These are phyloP conservation scores for Delichon dasypus DNA, from an alignment of 2,797 vertebrate species.

Conservation along the genomic window DNA sequence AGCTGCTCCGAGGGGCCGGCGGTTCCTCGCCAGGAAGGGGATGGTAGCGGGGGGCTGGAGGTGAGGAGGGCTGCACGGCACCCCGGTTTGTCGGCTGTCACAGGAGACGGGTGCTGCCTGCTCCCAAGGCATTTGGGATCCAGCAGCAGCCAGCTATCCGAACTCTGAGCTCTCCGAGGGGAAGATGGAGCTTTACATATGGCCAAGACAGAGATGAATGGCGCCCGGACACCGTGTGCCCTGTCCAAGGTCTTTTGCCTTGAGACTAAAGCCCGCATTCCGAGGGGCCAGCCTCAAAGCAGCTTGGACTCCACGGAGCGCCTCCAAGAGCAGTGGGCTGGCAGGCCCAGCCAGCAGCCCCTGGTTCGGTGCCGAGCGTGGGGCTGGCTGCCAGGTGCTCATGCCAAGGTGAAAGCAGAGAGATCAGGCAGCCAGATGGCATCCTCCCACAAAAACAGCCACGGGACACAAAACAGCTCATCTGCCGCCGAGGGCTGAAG, in stretches of 20 bases:
- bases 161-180: not conserved
- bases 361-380: not conserved
- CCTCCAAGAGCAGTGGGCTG: not conserved
- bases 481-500: not conserved
- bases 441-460: not conserved
- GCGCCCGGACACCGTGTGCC: accelerated
- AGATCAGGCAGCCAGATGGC: slow-evolving; percentile 44
- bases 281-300: not conserved
- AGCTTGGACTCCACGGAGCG: not conserved
- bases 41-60: not conserved
- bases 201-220: not conserved
- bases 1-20: not conserved
- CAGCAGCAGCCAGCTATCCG: not conserved
- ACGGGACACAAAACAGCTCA: not conserved
- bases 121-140: accelerated
- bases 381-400: slow-evolving; percentile 3
- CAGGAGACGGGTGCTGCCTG: not conserved
- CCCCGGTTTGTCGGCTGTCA: not conserved
- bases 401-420: slow-evolving; percentile 14
- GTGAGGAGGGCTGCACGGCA: accelerated
- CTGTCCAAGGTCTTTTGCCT: not conserved
- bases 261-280: not conserved
- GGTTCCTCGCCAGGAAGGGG: not conserved
- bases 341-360: not conserved
- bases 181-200: not conserved